Evolutionary conservation across 2,888 invertebrate species (phyloP), one percentile per base, ranked within the genome.

Genomic region (Micropterix aruncella): DNA sequence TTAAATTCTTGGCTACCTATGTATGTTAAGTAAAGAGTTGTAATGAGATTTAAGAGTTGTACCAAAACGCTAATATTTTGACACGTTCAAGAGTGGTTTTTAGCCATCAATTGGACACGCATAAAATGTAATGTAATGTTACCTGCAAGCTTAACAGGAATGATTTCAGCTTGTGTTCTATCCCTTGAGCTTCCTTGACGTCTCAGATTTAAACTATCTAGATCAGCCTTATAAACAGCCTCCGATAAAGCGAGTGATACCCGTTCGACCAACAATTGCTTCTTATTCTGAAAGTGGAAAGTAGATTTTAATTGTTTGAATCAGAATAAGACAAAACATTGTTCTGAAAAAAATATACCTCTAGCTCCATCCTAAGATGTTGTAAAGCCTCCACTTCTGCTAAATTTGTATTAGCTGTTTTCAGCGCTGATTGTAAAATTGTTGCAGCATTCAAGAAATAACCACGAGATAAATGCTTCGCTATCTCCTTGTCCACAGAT

Each of bases 401-500:
- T 18, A 94, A 66, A 19, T 79, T 79, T 7, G 82, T 83, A 56
- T 82, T 79, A 3, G 87, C 86, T 51, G 79, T 79, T 17, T 83
- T 80, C 16, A 91, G 66, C 1, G 70, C 70, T 0, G 56, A 59
- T 36, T 57, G 58, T 36, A 80, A 61, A 38, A 87, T 74, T 56
- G 83, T 77, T n/a, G 92, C 89, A 18, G 90, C 91, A 57, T 83
- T 85, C 47, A 92, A 67, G 62, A 89, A 92, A 51, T 89, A 83
- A 49, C 89, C 89, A 49, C 58, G 55, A 38, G 38, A 9, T 15
- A 38, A 38, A 38, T 38, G 38, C 46, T 61, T 64, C 36, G 65
- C 62, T 0, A 61, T 57, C 27, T 57, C 59, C 0, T 68, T 59
- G 53, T 65, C 66, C 1, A 65, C 64, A 7, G 64, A 65, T 2